phyloP scores from a whole-genome alignment of 2,888 invertebrate species.

The Ceraclea dissimilis region DNA sequence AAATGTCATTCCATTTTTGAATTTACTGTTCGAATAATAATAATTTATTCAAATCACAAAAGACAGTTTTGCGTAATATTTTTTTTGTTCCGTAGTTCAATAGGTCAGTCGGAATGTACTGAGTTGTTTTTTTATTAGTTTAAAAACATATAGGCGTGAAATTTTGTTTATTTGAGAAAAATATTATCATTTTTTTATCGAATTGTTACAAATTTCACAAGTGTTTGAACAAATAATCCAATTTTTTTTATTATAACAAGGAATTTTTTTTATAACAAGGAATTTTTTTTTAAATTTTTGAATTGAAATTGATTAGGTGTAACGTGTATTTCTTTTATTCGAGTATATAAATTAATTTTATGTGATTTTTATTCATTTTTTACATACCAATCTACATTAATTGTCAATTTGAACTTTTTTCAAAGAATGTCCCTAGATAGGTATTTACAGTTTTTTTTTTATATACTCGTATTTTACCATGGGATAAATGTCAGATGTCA shows the following conservation, averaged over 20 bases:
- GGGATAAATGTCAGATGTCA: no score
- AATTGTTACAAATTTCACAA: not conserved
- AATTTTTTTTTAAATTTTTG: not conserved
- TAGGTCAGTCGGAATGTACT: constrained; percentile 6
- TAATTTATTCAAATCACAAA: not conserved
- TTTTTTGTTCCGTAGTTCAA: constrained; percentile 5
- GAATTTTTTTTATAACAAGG: not conserved
- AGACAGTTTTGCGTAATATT: not conserved
- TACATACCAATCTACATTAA: not conserved
- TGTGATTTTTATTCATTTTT: not conserved
- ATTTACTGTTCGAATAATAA: not conserved
- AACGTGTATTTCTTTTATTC: not conserved
- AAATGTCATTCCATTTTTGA: not conserved
- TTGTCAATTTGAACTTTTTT: not conserved
- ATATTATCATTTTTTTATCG: not conserved
- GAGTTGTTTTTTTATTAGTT: constrained; percentile 5
- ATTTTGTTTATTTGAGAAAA: constrained; percentile 3
- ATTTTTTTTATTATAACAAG: constrained; percentile 9
- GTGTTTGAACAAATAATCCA: constrained; percentile 8
- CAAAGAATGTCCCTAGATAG: not conserved
- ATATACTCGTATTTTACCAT: no score
- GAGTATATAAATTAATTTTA: not conserved
- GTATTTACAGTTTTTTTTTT: not conserved
- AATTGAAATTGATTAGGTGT: not conserved
- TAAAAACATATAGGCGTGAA: constrained; percentile 12